Percentiles rank a stretch among this genome's conserved stretches.
Conservation (phyloP, 2,797 vertebrate species). For the Myotis daubentonii region DNA sequence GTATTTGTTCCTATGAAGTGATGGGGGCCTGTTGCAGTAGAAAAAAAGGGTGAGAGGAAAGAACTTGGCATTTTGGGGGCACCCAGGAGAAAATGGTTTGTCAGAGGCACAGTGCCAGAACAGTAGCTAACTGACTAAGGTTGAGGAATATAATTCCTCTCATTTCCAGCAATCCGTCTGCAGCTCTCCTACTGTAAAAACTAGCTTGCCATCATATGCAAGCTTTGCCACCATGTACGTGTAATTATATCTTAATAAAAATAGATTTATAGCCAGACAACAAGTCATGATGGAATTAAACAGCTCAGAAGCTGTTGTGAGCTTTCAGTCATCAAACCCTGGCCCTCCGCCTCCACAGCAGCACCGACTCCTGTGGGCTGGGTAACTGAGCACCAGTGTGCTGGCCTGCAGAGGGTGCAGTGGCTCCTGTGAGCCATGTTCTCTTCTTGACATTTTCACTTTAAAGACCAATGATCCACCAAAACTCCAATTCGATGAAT, state of each 20-base stretch:
- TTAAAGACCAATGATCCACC: neutral
- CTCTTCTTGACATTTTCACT: conserved; percentile 36
- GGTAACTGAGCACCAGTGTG: accelerated
- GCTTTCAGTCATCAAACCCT: neutral
- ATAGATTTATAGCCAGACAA: conserved; percentile 12
- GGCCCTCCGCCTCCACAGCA: neutral
- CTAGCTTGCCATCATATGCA: neutral
- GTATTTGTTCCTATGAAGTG: neutral
- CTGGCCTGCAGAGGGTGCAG: accelerated
- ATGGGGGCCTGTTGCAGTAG: neutral
- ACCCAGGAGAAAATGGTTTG: neutral
- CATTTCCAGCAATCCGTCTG: neutral
- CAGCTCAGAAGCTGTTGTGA: neutral
- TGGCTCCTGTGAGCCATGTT: neutral
- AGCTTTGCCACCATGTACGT: neutral
- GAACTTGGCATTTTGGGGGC: neutral
- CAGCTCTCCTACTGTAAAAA: conserved; percentile 12
- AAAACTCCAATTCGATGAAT: neutral
- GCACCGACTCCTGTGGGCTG: neutral
- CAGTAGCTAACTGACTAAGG: neutral
- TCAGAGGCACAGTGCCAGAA: neutral
- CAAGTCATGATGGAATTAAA: neutral
- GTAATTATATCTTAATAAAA: conserved; percentile 60
- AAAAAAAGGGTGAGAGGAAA: neutral
- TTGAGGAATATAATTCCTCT: neutral